Evolutionary conservation across 2,797 vertebrate genomes (phyloP), one percentile per base, ranked within the genome.

Genomic region (Macrochelys suwanniensis): DNA sequence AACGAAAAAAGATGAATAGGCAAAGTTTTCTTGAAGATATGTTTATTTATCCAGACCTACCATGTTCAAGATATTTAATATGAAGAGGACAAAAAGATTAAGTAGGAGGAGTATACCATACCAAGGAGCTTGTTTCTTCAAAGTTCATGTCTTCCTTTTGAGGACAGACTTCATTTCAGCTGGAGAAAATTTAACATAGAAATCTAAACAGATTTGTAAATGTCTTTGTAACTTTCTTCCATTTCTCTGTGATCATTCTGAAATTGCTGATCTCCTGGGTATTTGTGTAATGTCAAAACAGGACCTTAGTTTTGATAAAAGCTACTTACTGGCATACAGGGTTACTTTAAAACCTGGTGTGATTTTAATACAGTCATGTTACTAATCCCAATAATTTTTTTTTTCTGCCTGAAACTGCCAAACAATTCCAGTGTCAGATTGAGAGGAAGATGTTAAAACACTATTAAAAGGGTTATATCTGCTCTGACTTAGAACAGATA

Each of bases 401-500:
- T 51, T 5, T 10, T 92, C 90, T 77, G 91, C 89, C 94, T 95
- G 92, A 92, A 95, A 93, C 85, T 94, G 89, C 68, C 85, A 89
- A 50, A 25, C 16, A 42, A 5, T 74, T 74, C 19, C 81, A 92
- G 5, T 94, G 95, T 87, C 84, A 95, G 91, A 85, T 6, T 74
- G n/a, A 93, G 11, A 10, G 51, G 65, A 95, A 89, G 33, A 87
- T 50, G 87, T 57, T 93, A 90, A 85, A 37, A 61, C 8, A 2
- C 33, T 84, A 23, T 84, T 91, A 94, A 93, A 93, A 93, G 33
- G 56, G 53, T 89, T 89, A 92, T 10, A 94, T 11, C 45, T 42
- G 76, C n/a, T 71, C 61, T 50, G 61, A 21, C 87, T 91, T 65
- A 51, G 45, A 86, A 96, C 92, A 51, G 4, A 57, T 1, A 0